These are phyloP conservation scores for Furcifer pardalis DNA, from an alignment of 2,797 vertebrate species.

Conservation along the genomic window DNA sequence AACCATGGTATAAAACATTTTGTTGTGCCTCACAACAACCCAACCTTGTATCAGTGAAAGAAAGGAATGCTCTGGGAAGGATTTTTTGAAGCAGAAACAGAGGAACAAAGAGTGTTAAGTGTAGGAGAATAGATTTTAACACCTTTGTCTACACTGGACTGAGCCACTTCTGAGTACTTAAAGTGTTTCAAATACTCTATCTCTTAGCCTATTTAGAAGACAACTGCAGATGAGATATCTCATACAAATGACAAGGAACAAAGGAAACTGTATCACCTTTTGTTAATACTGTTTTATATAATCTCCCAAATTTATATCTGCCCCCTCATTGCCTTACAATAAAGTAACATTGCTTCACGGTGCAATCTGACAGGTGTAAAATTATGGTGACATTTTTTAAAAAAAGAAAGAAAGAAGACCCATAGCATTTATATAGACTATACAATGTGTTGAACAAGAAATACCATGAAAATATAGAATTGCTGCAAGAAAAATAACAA, in stretches of 20 bases:
- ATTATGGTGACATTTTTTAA: slow-evolving; percentile 54
- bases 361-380: slow-evolving; percentile 50
- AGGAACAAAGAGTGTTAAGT: background rate
- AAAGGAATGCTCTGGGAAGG: background rate
- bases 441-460: slow-evolving; percentile 15
- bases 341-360: slow-evolving; percentile 51
- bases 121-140: background rate
- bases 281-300: slow-evolving; percentile 17
- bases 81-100: background rate
- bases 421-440: slow-evolving; percentile 31
- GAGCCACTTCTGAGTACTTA: background rate
- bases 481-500: background rate
- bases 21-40: background rate
- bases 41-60: background rate
- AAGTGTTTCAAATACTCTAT: background rate
- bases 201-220: background rate
- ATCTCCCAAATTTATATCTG: background rate
- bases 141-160: background rate
- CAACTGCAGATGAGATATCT: background rate
- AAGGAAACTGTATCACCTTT: background rate
- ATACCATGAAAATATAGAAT: slow-evolving; percentile 50
- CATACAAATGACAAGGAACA: background rate
- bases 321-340: slow-evolving; percentile 35
- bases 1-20: background rate
- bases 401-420: slow-evolving; percentile 48